Conservation (phyloP, 2,113 vertebrate genomes). For the Picathartes gymnocephalus region DNA sequence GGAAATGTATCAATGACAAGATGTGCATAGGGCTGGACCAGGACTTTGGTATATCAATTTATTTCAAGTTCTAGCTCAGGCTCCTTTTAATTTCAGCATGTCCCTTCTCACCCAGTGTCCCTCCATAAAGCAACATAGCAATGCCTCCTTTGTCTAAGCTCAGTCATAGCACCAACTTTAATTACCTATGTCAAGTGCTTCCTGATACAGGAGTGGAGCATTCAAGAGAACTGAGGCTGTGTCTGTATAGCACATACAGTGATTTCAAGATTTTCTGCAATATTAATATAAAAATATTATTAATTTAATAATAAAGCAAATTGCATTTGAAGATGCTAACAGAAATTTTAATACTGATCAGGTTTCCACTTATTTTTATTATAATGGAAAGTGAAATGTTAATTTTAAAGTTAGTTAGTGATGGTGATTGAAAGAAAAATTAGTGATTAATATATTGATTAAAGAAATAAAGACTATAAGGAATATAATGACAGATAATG, state of each 20-base stretch:
- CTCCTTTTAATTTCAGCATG: neutral
- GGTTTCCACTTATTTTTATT: neutral
- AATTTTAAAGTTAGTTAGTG: neutral
- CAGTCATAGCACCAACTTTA: neutral
- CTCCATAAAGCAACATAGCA: neutral
- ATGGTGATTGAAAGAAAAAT: neutral
- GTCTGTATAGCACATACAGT: neutral
- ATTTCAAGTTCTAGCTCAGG: neutral
- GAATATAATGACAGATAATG: neutral
- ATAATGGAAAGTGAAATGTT: neutral
- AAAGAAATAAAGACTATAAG: neutral
- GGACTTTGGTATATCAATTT: neutral
- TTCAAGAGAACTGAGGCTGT: neutral
- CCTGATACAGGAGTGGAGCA: neutral
- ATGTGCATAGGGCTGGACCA: neutral
- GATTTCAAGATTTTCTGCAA: neutral
- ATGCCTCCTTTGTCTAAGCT: neutral
- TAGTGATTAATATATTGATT: neutral
- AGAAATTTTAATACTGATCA: neutral
- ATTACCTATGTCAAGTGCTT: neutral
- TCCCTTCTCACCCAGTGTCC: neutral
- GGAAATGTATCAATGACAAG: neutral
- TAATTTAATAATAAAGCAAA: neutral
- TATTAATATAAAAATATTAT: neutral
- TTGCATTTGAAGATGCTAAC: neutral